Conservation (phyloP, 2,888 invertebrate genomes). For the Hypomecis atomaria region DNA sequence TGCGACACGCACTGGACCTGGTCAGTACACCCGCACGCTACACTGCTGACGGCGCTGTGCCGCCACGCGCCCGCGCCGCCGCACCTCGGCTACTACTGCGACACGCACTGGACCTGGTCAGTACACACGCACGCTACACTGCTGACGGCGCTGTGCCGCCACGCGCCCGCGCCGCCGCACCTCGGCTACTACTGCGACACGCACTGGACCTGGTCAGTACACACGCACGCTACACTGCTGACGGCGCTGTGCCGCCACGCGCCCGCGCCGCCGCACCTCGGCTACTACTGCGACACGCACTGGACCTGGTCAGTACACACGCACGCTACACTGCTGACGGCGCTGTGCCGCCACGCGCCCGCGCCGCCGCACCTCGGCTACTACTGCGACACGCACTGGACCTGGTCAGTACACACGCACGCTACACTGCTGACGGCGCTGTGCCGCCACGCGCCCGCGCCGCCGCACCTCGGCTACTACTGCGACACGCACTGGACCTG, state of each 20-base stretch:
- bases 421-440: constrained; percentile 89
- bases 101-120: constrained; percentile 94
- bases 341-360: constrained; percentile 92
- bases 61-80: constrained; percentile 90
- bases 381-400: constrained; percentile 93
- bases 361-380: constrained; percentile 93
- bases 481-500: constrained; percentile 94
- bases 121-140: constrained; percentile 65
- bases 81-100: constrained; percentile 93
- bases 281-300: constrained; percentile 92
- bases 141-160: constrained; percentile 93
- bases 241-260: constrained; percentile 93
- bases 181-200: constrained; percentile 93
- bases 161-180: constrained; percentile 91
- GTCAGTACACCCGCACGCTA: constrained; percentile 71
- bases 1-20: constrained; percentile 94
- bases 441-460: constrained; percentile 91
- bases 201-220: constrained; percentile 91
- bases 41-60: constrained; percentile 92
- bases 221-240: constrained; percentile 75
- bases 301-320: constrained; percentile 90
- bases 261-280: constrained; percentile 91
- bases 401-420: constrained; percentile 85
- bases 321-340: constrained; percentile 85
- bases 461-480: constrained; percentile 93